Conservation (phyloP, 2,888 invertebrate species). For the Agrilus biguttatus region DNA sequence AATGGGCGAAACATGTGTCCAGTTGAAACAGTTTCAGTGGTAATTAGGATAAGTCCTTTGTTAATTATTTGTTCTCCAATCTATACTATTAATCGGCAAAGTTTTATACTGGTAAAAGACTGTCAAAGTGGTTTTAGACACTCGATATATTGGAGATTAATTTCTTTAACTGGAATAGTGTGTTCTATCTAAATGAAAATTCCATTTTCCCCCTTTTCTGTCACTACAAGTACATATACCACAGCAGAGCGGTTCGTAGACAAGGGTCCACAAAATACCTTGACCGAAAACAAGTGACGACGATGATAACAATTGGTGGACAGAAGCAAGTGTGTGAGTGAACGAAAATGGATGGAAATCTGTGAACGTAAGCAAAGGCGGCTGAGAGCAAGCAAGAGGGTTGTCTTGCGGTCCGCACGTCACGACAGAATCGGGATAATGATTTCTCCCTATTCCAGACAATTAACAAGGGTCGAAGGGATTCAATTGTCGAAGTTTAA, state of each 20-base stretch:
- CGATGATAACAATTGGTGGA: conserved; percentile 2
- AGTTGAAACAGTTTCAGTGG: too few species aligned
- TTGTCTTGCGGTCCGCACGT: conserved; percentile 28
- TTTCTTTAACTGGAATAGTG: too few species aligned
- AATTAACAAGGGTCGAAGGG: conserved; percentile 33
- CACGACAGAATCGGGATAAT: conserved; percentile 27
- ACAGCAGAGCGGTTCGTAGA: conserved; percentile 5
- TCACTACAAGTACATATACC: too few species aligned
- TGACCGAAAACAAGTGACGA: not conserved
- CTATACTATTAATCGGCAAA: too few species aligned
- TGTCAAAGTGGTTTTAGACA: too few species aligned
- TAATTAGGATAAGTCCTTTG: too few species aligned
- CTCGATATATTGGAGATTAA: too few species aligned
- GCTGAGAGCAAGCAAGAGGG: conserved; percentile 12
- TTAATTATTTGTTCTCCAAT: too few species aligned
- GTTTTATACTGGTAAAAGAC: too few species aligned
- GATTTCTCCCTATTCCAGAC: conserved; percentile 31
- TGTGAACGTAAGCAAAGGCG: conserved; percentile 7
- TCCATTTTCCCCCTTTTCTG: too few species aligned
- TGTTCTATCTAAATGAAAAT: too few species aligned
- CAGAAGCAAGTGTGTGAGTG: conserved; percentile 4
- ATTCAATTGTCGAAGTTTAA: conserved; percentile 32
- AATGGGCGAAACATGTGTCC: too few species aligned
- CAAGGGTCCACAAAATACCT: not conserved
- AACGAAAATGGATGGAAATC: conserved; percentile 2